phyloP scores from a whole-genome alignment of 2,113 vertebrate genomes.

The Pavo muticus region DNA sequence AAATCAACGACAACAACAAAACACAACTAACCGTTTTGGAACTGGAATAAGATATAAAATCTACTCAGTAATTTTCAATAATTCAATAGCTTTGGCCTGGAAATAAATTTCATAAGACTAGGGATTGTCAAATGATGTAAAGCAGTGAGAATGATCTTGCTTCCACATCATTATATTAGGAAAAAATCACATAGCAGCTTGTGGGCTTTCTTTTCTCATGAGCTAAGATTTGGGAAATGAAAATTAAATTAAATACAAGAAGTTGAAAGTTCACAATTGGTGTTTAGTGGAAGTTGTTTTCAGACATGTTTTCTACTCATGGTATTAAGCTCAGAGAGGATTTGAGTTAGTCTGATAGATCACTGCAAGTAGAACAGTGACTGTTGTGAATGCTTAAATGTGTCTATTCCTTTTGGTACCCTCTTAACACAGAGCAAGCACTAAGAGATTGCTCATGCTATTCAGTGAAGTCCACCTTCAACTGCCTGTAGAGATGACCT shows the following conservation, averaged over 20 bases:
- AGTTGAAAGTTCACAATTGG: neutral
- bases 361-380: neutral
- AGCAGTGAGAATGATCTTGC: neutral
- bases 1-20: neutral
- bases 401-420: neutral
- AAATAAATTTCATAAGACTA: neutral
- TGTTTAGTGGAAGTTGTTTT: neutral
- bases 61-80: neutral
- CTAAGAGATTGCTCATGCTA: neutral
- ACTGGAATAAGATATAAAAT: neutral
- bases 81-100: neutral
- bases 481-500: neutral
- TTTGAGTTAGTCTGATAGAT: neutral
- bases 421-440: neutral
- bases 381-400: neutral
- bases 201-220: neutral
- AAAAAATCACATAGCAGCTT: neutral
- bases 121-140: neutral
- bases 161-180: neutral
- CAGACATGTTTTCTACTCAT: neutral
- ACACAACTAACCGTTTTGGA: neutral
- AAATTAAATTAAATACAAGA: neutral
- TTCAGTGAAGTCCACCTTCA: neutral
- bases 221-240: neutral
- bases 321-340: neutral